Conservation (phyloP, 2,113 vertebrate genomes). For the Embiotoca jacksoni region DNA sequence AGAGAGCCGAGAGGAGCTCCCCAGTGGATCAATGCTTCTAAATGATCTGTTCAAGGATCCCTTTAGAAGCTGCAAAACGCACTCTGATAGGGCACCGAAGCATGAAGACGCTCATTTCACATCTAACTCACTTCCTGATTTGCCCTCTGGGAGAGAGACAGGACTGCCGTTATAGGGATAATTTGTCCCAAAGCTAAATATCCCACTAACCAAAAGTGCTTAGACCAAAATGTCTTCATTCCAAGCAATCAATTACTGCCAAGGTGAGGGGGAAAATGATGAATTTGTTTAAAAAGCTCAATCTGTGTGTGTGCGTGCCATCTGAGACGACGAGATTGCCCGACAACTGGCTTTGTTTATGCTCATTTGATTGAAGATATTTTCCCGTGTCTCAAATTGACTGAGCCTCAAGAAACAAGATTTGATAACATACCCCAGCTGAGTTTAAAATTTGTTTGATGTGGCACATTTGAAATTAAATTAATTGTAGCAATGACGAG, state of each 20-base stretch:
- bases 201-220: constrained; percentile 70
- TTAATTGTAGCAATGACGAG: constrained; percentile 45
- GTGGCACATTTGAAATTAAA: constrained; percentile 51
- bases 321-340: constrained; percentile 49
- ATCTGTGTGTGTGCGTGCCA: constrained; percentile 4
- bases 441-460: constrained; percentile 42
- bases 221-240: constrained; percentile 77
- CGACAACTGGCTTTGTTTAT: constrained; percentile 64
- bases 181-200: constrained; percentile 80
- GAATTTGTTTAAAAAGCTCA: constrained; percentile 72
- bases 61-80: constrained; percentile 76
- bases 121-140: constrained; percentile 81
- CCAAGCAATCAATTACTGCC: constrained; percentile 77
- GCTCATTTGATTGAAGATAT: constrained; percentile 56
- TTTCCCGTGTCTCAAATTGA: constrained; percentile 61
- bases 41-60: constrained; percentile 81
- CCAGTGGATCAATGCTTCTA: constrained; percentile 82
- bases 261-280: constrained; percentile 73
- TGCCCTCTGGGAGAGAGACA: constrained; percentile 72
- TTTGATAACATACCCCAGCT: constrained; percentile 53
- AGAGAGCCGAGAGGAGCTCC: constrained; percentile 75
- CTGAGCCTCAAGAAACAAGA: constrained; percentile 57
- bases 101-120: constrained; percentile 82
- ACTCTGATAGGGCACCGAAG: constrained; percentile 78
- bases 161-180: constrained; percentile 67